Conservation (phyloP, 2,888 invertebrate genomes). For the Drosophila acutilabella region DNA sequence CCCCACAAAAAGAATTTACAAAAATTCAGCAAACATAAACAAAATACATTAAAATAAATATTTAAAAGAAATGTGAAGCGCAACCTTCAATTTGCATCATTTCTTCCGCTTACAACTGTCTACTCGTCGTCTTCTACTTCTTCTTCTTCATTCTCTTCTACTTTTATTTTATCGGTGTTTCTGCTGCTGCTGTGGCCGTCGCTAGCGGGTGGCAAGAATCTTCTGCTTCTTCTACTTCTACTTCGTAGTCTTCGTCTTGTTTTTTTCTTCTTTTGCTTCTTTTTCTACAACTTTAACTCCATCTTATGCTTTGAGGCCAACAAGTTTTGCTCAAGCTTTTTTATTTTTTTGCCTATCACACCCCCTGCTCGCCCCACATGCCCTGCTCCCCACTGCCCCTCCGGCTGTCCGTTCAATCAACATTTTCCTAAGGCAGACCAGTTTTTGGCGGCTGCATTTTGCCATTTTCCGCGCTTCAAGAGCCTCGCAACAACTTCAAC, state of each 20-base stretch:
- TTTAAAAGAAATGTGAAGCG: conserved; percentile 22
- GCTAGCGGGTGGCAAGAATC: conserved; percentile 49
- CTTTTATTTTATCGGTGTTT: conserved; percentile 21
- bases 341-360: conserved; percentile 23
- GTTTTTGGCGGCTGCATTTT: conserved; percentile 75
- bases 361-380: conserved; percentile 13
- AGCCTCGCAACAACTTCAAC: conserved; percentile 23
- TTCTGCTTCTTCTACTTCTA: conserved; percentile 18
- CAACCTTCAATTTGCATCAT: conserved; percentile 49
- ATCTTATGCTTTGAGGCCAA: conserved; percentile 69
- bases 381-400: neutral
- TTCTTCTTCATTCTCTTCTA: conserved; percentile 10
- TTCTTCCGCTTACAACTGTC: conserved; percentile 61
- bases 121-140: conserved; percentile 10
- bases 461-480: conserved; percentile 76
- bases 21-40: conserved; percentile 70
- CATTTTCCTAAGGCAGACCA: conserved; percentile 72
- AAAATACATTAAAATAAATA: conserved; percentile 33
- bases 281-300: conserved; percentile 49
- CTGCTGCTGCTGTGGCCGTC: conserved; percentile 1
- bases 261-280: conserved; percentile 13
- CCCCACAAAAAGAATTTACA: conserved; percentile 57
- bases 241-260: conserved; percentile 12
- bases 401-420: conserved; percentile 27
- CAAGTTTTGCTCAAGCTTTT: conserved; percentile 63